phyloP scores from a whole-genome alignment of 2,113 vertebrate species.

The Proteles cristata region DNA sequence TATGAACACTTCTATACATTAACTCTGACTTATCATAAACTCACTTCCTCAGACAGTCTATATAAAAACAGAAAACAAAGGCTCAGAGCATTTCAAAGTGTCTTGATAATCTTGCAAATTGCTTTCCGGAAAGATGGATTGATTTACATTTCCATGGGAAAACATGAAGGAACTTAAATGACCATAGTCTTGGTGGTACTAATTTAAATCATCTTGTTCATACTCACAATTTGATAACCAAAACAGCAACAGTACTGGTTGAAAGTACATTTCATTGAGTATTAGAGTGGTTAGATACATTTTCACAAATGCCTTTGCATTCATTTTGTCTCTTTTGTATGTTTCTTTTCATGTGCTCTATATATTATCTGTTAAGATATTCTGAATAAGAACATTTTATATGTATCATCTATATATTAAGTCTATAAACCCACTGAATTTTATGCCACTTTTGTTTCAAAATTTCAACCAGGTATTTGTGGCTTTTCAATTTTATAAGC shows the following conservation, averaged over 20 bases:
- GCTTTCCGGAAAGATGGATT: background rate
- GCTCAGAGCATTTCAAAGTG: background rate
- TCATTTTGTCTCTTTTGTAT: background rate
- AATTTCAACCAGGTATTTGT: background rate
- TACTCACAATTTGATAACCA: background rate
- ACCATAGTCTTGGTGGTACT: background rate
- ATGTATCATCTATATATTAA: background rate
- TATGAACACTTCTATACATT: background rate
- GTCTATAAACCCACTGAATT: background rate
- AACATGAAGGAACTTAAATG: background rate
- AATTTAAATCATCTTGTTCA: background rate
- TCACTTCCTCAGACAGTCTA: background rate
- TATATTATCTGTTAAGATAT: background rate
- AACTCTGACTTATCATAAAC: constrained; percentile 6
- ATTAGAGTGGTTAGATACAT: background rate
- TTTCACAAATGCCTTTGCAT: background rate
- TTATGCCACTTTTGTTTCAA: background rate
- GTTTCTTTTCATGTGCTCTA: background rate
- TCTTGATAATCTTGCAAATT: background rate
- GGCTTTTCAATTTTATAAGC: background rate
- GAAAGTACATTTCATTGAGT: background rate
- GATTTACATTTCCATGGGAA: background rate
- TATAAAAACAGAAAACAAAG: constrained; percentile 15
- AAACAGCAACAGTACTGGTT: background rate
- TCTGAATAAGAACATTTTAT: background rate